Evolutionary conservation across 2,888 invertebrate species (phyloP).

Genomic region (Boloria euphrosyne): DNA sequence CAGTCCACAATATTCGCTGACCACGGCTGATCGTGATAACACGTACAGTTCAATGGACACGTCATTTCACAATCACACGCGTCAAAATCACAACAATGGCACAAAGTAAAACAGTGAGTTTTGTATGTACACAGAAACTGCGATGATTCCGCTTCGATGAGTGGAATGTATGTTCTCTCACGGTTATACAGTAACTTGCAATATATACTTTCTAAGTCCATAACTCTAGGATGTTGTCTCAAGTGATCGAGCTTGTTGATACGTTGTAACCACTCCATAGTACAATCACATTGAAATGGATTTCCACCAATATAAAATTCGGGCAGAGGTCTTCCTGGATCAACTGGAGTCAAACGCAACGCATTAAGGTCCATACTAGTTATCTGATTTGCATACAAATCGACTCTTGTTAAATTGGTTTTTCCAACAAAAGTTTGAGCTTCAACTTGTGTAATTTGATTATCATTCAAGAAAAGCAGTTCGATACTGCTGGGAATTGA

Average conservation of each 20-base stretch:
- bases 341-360: slow-evolving; percentile 90
- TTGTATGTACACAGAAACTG: slow-evolving; percentile 96
- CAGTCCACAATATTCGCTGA: slow-evolving; percentile 96
- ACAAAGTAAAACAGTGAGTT: slow-evolving; percentile 96
- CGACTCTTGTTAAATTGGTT: slow-evolving; percentile 93
- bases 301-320: slow-evolving; percentile 97
- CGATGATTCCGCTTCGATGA: slow-evolving; percentile 92
- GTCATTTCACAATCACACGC: slow-evolving; percentile 99
- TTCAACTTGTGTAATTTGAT: slow-evolving; percentile 91
- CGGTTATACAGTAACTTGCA: slow-evolving; percentile 93
- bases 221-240: slow-evolving; percentile 93
- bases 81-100: slow-evolving; percentile 98
- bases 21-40: slow-evolving; percentile 97
- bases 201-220: slow-evolving; percentile 94
- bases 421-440: slow-evolving; percentile 95
- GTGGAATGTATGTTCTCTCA: slow-evolving; percentile 91
- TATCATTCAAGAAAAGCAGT: slow-evolving; percentile 93
- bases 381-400: slow-evolving; percentile 96
- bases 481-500: slow-evolving; percentile 93
- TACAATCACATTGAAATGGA: slow-evolving; percentile 97
- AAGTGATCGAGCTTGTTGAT: slow-evolving; percentile 92
- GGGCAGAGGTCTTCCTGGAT: slow-evolving; percentile 88
- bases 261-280: slow-evolving; percentile 96
- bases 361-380: slow-evolving; percentile 95
- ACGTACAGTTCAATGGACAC: slow-evolving; percentile 96